Percentiles rank a stretch among this genome's conserved stretches.
Evolutionary conservation across 2,888 invertebrate species (phyloP).

Genomic region (Icerya purchasi): DNA sequence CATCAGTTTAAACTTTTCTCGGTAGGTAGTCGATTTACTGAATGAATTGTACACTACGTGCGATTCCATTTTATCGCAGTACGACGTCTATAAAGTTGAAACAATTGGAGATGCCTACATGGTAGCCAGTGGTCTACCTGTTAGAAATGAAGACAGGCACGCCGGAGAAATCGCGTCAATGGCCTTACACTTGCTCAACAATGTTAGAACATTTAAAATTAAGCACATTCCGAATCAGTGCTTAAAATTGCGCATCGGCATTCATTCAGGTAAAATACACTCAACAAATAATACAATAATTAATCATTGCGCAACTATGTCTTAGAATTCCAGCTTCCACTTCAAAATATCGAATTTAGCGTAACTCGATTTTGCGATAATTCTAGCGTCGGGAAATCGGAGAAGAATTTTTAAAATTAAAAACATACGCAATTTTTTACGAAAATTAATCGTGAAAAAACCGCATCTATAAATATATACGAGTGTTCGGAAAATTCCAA

Average conservation of each 20-base stretch:
- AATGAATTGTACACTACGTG: conserved; percentile 76
- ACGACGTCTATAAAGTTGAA: conserved; percentile 74
- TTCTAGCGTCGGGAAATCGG: too few species aligned
- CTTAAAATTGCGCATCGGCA: conserved; percentile 48
- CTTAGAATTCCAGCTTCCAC: too few species aligned
- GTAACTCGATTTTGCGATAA: too few species aligned
- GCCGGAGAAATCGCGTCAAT: conserved; percentile 60
- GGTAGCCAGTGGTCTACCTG: conserved; percentile 58
- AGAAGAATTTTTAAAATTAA: too few species aligned
- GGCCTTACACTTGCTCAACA: conserved; percentile 48
- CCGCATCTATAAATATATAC: too few species aligned
- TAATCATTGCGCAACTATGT: too few species aligned
- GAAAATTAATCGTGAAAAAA: too few species aligned
- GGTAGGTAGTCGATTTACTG: conserved; percentile 65
- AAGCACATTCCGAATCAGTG: conserved; percentile 43
- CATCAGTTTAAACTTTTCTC: too few species aligned
- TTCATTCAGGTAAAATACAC: conserved; percentile 38
- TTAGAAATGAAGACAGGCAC: conserved; percentile 47
- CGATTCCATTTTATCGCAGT: conserved; percentile 67
- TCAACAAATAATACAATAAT: too few species aligned
- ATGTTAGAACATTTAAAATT: conserved; percentile 44
- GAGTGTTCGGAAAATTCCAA: too few species aligned
- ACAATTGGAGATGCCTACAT: conserved; percentile 61
- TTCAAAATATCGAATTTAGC: too few species aligned
- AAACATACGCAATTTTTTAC: too few species aligned